A percentile compares a stretch with the other conserved stretches of the same genome.
These are phyloP conservation scores for Melopsittacus undulatus DNA, from an alignment of 2,797 vertebrate species.

Conservation along the genomic window DNA sequence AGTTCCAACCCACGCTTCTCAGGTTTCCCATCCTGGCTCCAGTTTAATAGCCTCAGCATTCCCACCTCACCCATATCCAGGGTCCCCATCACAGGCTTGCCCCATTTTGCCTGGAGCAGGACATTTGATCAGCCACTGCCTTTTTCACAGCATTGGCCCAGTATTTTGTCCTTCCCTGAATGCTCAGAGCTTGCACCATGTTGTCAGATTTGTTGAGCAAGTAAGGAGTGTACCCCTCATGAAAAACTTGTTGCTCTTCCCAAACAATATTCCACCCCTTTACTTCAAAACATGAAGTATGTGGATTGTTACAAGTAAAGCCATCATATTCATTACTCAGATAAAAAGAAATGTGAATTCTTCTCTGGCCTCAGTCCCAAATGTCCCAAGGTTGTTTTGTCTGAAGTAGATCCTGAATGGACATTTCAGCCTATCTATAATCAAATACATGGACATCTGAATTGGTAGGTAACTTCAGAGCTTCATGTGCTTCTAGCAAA, in stretches of 20 bases:
- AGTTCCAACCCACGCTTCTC: neutral
- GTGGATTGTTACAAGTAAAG: neutral
- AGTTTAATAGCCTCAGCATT: neutral
- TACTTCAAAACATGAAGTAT: neutral
- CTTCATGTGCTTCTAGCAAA: neutral
- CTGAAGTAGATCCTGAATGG: neutral
- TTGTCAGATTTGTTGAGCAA: neutral
- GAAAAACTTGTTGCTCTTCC: neutral
- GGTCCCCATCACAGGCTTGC: neutral
- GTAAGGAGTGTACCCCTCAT: neutral
- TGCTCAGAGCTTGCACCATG: neutral
- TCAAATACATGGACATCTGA: neutral
- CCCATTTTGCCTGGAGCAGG: neutral
- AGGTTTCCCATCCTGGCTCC: neutral
- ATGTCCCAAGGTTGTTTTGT: neutral
- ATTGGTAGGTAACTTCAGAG: neutral
- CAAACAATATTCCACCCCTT: neutral
- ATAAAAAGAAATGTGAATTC: neutral
- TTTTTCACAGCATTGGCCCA: neutral
- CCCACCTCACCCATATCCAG: neutral
- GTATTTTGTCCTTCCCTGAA: neutral
- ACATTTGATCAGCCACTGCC: fast-evolving
- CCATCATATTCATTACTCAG: neutral
- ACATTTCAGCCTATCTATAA: neutral
- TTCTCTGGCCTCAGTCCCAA: neutral